Percentiles rank a stretch among this genome's conserved stretches.
Evolutionary conservation across 1,140 invertebrate genomes (phyloP).

Genomic region (Drosophila punjabiensis): DNA sequence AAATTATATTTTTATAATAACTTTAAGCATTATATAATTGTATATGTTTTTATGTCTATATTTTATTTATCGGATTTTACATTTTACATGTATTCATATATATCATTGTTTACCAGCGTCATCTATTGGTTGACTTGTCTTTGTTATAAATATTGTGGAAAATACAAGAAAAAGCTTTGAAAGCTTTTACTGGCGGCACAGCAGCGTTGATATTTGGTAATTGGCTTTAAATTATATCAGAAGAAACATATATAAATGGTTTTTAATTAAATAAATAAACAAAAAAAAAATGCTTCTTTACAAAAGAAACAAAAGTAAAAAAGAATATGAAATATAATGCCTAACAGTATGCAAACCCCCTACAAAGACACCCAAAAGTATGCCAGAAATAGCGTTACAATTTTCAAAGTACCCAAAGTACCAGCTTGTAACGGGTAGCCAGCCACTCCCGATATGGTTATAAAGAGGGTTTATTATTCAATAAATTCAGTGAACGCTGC

Average conservation of each 20-base stretch:
- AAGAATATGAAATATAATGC: background rate
- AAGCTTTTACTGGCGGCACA: slow-evolving; percentile 1
- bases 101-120: background rate
- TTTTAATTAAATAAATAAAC: background rate
- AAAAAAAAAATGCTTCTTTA: background rate
- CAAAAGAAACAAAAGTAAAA: background rate
- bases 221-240: background rate
- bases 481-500: slow-evolving; percentile 20
- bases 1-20: too few relatives aligned
- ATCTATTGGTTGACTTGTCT: background rate
- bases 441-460: background rate
- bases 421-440: slow-evolving; percentile 2
- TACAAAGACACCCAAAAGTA: slow-evolving; percentile 18
- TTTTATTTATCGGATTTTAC: background rate
- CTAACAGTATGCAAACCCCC: background rate
- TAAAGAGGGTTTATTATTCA: slow-evolving; percentile 15
- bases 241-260: background rate
- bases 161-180: background rate
- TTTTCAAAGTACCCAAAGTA: background rate
- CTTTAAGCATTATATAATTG: background rate
- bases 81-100: background rate
- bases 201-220: too few relatives aligned
- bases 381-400: background rate
- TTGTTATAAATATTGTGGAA: background rate
- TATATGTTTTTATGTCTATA: background rate